Evolutionary conservation across 2,797 vertebrate species (phyloP).

Genomic region (Rhinoraja longicauda): DNA sequence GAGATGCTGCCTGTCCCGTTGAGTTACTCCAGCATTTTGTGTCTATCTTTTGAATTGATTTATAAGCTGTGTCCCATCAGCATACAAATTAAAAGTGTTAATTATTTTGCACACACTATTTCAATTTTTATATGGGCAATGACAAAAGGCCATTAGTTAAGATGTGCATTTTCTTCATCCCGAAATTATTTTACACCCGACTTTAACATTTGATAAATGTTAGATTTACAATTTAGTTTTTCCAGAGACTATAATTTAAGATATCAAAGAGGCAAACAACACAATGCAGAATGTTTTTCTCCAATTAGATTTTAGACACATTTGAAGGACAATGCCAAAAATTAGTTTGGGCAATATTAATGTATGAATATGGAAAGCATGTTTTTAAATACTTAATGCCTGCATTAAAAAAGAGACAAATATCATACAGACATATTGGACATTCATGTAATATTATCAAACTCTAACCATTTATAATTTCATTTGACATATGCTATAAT

Average conservation of each 20-base stretch:
- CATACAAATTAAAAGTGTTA: neutral
- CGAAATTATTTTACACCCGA: neutral
- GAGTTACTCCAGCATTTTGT: no score
- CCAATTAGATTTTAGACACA: neutral
- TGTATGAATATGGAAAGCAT: neutral
- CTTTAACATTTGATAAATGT: no score
- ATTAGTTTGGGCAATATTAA: neutral
- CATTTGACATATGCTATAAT: neutral
- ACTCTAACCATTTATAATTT: neutral
- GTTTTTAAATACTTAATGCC: neutral
- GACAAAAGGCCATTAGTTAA: neutral
- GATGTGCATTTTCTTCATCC: neutral
- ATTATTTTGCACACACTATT: neutral
- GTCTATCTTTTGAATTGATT: neutral
- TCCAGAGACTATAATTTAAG: neutral
- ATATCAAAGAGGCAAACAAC: neutral
- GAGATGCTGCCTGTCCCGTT: no score
- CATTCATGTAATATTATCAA: slow-evolving; percentile 27
- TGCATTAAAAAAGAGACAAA: neutral
- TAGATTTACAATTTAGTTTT: neutral
- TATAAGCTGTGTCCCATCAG: neutral
- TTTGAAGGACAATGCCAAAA: neutral
- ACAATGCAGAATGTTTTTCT: slow-evolving; percentile 1
- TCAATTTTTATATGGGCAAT: neutral
- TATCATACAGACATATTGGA: neutral